phyloP scores from a whole-genome alignment of 2,797 vertebrate species.

The Epinephelus awoara region DNA sequence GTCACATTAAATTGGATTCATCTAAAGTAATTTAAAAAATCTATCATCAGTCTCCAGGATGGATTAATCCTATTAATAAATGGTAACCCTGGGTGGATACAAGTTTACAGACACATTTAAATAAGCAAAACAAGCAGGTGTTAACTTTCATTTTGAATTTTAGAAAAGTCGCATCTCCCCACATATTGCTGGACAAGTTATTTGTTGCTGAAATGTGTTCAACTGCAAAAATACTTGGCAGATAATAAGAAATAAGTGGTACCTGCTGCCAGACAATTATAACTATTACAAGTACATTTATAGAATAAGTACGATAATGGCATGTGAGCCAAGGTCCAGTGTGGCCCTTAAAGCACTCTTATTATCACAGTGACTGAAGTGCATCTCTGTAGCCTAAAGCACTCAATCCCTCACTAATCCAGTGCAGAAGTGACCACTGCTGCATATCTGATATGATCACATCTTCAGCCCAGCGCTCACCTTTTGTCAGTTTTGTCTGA shows the following conservation, averaged over 20 bases:
- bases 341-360: neutral
- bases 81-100: neutral
- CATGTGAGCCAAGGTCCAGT: neutral
- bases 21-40: neutral
- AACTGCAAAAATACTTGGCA: neutral
- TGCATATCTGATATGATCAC: conserved; percentile 24
- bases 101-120: neutral
- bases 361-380: conserved; percentile 19
- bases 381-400: conserved; percentile 21
- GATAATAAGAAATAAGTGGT: neutral
- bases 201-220: conserved; percentile 3
- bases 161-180: neutral
- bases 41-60: neutral
- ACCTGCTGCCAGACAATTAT: neutral
- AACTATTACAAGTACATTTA: conserved; percentile 1
- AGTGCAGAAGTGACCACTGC: conserved; percentile 10
- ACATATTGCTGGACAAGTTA: neutral
- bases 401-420: neutral
- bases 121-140: neutral
- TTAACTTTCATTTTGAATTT: conserved; percentile 17
- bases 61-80: too few species aligned
- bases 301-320: neutral
- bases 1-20: neutral
- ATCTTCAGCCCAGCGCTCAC: conserved; percentile 27
- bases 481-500: conserved; percentile 5